Percentiles rank a stretch among this genome's conserved stretches.
These are phyloP conservation scores for Polypterus bichir DNA, from an alignment of 2,113 vertebrate species.

Conservation along the genomic window DNA sequence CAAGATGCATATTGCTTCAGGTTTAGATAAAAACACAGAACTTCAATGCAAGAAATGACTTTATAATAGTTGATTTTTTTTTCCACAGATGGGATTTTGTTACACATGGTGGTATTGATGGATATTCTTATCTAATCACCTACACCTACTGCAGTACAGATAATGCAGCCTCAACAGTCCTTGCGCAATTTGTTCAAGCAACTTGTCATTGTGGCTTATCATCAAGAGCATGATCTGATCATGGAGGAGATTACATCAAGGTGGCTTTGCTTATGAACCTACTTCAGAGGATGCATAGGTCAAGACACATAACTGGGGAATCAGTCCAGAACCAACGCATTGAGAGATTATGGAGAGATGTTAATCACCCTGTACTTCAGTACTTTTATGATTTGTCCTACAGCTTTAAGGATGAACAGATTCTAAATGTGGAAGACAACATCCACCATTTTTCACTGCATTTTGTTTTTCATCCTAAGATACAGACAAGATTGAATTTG, in stretches of 20 bases:
- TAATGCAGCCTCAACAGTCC: not conserved
- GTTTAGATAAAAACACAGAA: too few relatives aligned
- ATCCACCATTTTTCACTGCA: not conserved
- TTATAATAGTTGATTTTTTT: not conserved
- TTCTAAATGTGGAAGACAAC: not conserved
- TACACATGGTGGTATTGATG: not conserved
- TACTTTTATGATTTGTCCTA: not conserved
- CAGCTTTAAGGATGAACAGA: not conserved
- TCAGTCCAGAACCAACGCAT: not conserved
- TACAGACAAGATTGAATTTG: not conserved
- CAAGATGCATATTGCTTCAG: too few relatives aligned
- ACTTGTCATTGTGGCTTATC: not conserved
- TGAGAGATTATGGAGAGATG: slow-evolving; percentile 1
- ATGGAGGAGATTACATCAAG: not conserved
- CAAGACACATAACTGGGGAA: not conserved
- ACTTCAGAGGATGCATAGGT: not conserved
- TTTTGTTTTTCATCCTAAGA: not conserved
- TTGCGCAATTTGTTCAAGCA: not conserved
- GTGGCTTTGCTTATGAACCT: not conserved
- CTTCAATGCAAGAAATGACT: too few relatives aligned
- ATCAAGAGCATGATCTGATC: not conserved
- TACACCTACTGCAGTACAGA: not conserved
- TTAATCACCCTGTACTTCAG: not conserved
- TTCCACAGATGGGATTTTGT: not conserved
- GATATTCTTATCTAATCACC: not conserved